A percentile compares a stretch with the other conserved stretches of the same genome.
phyloP scores from a whole-genome alignment of 1,140 invertebrate species.

The Drosophila repleta region DNA sequence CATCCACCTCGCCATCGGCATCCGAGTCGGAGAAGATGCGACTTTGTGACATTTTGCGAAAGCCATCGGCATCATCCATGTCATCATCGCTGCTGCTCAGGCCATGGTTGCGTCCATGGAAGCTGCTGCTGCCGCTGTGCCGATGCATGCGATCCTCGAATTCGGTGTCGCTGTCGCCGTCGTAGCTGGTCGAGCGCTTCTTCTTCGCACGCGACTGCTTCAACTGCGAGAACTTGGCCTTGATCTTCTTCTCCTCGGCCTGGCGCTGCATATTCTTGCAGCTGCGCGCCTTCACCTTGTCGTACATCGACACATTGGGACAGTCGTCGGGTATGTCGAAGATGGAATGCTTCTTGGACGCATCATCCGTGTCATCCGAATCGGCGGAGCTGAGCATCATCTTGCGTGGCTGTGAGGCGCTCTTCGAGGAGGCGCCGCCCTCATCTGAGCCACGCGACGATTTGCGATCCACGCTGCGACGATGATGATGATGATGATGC shows the following conservation, averaged over 20 bases:
- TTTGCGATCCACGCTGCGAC: conserved; percentile 68
- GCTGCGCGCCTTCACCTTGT: conserved; percentile 97
- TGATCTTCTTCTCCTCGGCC: conserved; percentile 94
- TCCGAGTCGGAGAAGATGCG: conserved; percentile 78
- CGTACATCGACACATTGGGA: conserved; percentile 98
- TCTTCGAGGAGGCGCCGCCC: conserved; percentile 26
- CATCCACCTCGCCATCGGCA: conserved; percentile 29
- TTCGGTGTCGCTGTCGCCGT: conserved; percentile 91
- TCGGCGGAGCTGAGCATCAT: conserved; percentile 83
- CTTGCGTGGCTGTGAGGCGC: conserved; percentile 37
- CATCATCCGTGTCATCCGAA: conserved; percentile 89
- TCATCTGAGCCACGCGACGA: conserved; percentile 64
- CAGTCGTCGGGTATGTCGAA: conserved; percentile 96
- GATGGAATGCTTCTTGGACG: conserved; percentile 94
- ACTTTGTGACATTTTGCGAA: conserved; percentile 26
- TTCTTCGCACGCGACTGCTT: conserved; percentile 95
- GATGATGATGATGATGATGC: conserved; percentile 62
- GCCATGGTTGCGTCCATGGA: conserved; percentile 60
- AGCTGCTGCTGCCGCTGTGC: conserved; percentile 67
- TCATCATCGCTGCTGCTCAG: conserved; percentile 71
- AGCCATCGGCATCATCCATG: conserved; percentile 49
- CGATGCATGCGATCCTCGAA: conserved; percentile 84
- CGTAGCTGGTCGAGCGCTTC: conserved; percentile 93
- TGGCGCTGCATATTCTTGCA: conserved; percentile 96
- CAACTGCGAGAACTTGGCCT: conserved; percentile 94